Percentiles rank a stretch among this genome's conserved stretches.
Evolutionary conservation across 2,113 vertebrate genomes (phyloP).

Genomic region (Cervus canadensis): DNA sequence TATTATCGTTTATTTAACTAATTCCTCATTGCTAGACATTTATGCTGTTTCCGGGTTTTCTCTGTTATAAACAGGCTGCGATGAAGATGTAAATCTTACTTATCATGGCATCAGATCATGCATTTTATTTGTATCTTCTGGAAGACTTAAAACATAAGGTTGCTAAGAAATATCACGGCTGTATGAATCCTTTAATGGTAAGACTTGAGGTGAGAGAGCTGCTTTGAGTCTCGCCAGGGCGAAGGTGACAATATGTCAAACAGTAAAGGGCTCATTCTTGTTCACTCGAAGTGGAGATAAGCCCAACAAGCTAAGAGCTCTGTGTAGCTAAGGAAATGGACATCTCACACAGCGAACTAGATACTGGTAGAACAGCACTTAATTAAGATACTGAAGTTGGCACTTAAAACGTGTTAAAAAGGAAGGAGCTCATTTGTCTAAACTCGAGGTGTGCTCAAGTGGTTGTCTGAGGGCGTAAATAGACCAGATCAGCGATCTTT

Average conservation of each 20-base stretch:
- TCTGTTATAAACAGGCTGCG: conserved; percentile 11
- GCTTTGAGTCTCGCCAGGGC: not conserved
- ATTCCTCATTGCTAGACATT: conserved; percentile 19
- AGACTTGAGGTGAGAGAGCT: not conserved
- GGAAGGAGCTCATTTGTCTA: not conserved
- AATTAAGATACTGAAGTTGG: not conserved
- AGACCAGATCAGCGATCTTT: not conserved
- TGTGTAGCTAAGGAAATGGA: not conserved
- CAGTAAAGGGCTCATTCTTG: not conserved
- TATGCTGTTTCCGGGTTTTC: conserved; percentile 34
- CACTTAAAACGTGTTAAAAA: not conserved
- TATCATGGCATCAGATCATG: conserved; percentile 5
- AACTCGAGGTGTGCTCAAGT: not conserved
- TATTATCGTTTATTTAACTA: not conserved
- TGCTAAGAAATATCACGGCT: not conserved
- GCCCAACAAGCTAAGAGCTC: not conserved
- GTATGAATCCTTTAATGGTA: conserved; percentile 16
- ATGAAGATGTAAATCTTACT: conserved; percentile 41
- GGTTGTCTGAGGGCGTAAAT: not conserved
- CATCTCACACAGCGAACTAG: not conserved
- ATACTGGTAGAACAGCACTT: not conserved
- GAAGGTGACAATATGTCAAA: not conserved
- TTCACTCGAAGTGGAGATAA: not conserved
- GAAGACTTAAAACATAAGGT: not conserved
- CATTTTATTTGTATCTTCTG: conserved; percentile 35